Evolutionary conservation across 2,888 invertebrate species (phyloP), one percentile per base, ranked within the genome.

Genomic region (Hyposoter didymator): DNA sequence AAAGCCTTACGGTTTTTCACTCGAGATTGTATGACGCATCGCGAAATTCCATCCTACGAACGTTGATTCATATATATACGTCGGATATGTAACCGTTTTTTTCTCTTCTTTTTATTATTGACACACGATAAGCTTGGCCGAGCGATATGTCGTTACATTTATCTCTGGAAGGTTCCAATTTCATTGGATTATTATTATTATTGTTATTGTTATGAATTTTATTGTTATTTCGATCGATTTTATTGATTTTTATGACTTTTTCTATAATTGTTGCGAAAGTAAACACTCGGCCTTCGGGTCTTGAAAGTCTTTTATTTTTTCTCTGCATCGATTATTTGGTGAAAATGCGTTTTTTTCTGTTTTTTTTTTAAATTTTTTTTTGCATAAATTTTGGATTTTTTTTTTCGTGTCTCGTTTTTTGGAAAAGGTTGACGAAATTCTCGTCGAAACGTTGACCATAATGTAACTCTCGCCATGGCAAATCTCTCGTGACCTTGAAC

Each of bases 401-500:
- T 59, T 59, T 59, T 59, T 4, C 0, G 0, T 59, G 1, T 59
- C 1, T 22, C 14, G 14, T 28, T 59, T 59, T 59, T 22, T 49
- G 49, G 49, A 6, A 49, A 49, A n/a, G n/a, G 19, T 49, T n/a
- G 7, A 49, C 7, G 49, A n/a, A 49, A n/a, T 7, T 1, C n/a
- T n/a, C 14, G 35, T 64, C 22, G 19, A 22, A 19, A 32, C 8
- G 32, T 70, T 10, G n/a, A 49, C n/a, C 49, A 70, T 45, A 28
- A 28, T 67, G 8, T 17, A 67, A 45, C 67, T 14, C 45, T 59
- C 32, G 2, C n/a, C n/a, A 6, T 70, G 49, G n/a, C 32, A 49
- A 19, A 7, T 28, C 62, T 28, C 55, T 17, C 19, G 52, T 17
- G 74, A 67, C 67, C 75, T 47, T 66, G 81, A 66, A 69, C 67